Evolutionary conservation across 1,140 invertebrate genomes (phyloP).

Genomic region (Pseudachorutes palmiensis): DNA sequence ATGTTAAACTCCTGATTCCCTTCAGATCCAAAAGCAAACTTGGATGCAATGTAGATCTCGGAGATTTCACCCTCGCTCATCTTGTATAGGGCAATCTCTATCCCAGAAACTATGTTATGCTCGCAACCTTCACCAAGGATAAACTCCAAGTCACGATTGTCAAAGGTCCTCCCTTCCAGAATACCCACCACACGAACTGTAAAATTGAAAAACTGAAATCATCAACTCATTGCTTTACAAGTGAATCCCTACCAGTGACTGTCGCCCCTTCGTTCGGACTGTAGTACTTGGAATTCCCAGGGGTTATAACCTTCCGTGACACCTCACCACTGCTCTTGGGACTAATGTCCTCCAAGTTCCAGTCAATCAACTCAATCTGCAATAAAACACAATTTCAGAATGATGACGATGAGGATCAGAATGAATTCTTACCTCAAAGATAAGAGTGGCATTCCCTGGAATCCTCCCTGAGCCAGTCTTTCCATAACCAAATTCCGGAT

Average conservation of each 20-base stretch:
- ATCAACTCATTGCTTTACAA: not conserved
- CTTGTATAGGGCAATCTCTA: slow-evolving; percentile 75
- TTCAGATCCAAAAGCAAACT: slow-evolving; percentile 69
- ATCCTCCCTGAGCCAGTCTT: slow-evolving; percentile 72
- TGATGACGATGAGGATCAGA: slow-evolving; percentile 5
- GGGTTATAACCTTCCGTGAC: slow-evolving; percentile 57
- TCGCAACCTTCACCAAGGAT: slow-evolving; percentile 75
- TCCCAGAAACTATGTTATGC: slow-evolving; percentile 62
- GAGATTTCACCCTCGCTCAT: slow-evolving; percentile 78
- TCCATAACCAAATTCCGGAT: slow-evolving; percentile 87
- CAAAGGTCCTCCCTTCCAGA: slow-evolving; percentile 59
- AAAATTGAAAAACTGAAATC: slow-evolving; percentile 28
- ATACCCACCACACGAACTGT: slow-evolving; percentile 71
- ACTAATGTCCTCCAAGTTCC: slow-evolving; percentile 79
- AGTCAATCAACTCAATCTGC: slow-evolving; percentile 74
- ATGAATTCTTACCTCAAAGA: slow-evolving; percentile 68
- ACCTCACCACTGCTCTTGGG: slow-evolving; percentile 74
- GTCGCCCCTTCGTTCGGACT: slow-evolving; percentile 69
- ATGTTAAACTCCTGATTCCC: slow-evolving; percentile 66
- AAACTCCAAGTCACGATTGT: slow-evolving; percentile 69
- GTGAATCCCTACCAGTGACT: slow-evolving; percentile 56
- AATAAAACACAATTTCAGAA: slow-evolving; percentile 35
- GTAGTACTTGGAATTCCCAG: slow-evolving; percentile 56
- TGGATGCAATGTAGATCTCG: slow-evolving; percentile 61
- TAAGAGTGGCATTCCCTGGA: slow-evolving; percentile 77